Evolutionary conservation across 92 coral and sea anemone genomes (phyloP).

Genomic region (Siderastrea siderea): DNA sequence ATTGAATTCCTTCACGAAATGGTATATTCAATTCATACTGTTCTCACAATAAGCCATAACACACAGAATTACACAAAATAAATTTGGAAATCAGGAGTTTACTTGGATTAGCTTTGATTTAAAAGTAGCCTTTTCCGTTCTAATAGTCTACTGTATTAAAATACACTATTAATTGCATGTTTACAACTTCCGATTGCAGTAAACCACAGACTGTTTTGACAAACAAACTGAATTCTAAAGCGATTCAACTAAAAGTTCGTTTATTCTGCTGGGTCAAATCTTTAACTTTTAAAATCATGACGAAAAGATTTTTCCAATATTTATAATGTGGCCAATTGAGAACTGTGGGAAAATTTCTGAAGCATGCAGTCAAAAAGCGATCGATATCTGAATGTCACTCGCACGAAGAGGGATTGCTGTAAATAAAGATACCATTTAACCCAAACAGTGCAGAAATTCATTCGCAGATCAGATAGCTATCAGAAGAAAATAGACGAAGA

Average conservation of each 20-base stretch:
- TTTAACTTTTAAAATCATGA: background rate
- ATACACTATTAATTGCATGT: background rate
- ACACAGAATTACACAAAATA: no score
- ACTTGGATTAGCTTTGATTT: no score
- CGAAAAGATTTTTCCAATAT: background rate
- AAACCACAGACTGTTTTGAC: background rate
- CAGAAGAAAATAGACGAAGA: background rate
- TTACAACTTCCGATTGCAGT: conserved; percentile 33
- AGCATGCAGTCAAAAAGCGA: conserved; percentile 18
- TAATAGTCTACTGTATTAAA: background rate
- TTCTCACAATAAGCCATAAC: no score
- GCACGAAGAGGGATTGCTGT: background rate
- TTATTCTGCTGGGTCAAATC: no score
- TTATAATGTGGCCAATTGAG: no score
- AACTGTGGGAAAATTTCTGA: conserved; percentile 9
- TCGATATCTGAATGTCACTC: background rate
- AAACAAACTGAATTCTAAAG: no score
- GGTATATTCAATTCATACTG: no score
- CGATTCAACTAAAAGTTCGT: background rate
- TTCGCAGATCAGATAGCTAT: conserved; percentile 1
- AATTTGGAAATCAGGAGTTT: no score
- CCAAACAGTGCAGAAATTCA: background rate
- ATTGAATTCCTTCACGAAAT: no score
- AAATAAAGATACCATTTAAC: conserved; percentile 16
- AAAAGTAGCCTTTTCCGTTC: background rate